Evolutionary conservation across 1,140 invertebrate species (phyloP), one percentile per base, ranked within the genome.

Genomic region (Agrypnia vestita): DNA sequence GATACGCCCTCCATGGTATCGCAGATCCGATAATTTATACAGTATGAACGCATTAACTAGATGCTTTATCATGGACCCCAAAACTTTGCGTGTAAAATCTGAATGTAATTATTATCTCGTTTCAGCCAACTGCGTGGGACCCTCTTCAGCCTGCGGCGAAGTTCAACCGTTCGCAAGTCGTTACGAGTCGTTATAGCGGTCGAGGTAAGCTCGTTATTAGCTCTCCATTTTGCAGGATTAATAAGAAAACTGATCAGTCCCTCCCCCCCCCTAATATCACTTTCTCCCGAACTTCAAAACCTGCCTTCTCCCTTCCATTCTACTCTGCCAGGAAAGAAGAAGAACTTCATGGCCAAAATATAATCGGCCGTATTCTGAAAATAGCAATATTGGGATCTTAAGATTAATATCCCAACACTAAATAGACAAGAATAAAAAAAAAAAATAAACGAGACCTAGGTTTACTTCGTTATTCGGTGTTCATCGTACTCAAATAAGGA

Each of bases 121-220:
- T 64, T 64, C 61, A 64, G 61, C 19, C 19, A 13, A 43, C 61
- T 21, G 61, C 21, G 55, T 59, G 15, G 61, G 61, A 43, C 61
- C 61, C 21, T 64, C 61, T 13, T 53, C 11, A 47, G 46, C 10
- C 13, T 35, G 47, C 47, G 25, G 49, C 0, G 51, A 73, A 53
- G 46, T 62, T 69, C 61, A 78, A 44, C 43, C 61, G 61, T 78
- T 67, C 44, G 46, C 76, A 73, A 53, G 71, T 73, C 51, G 71
- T 55, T 73, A 13, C 12, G 19, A 53, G 71, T 73, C 47, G 43
- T 56, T 73, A 79, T 17, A 72, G 47, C 53, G 64, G 62, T 72
- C 77, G 21, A 64, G 77, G 77, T 79, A 79, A 79, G 77, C 77
- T 79, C 67, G 46, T 72, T 79, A 64, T 72, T 44, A 72, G 67